A percentile compares a stretch with the other conserved stretches of the same genome.
Evolutionary conservation across 2,888 invertebrate species (phyloP).

Genomic region (Drosophila tanythrix): DNA sequence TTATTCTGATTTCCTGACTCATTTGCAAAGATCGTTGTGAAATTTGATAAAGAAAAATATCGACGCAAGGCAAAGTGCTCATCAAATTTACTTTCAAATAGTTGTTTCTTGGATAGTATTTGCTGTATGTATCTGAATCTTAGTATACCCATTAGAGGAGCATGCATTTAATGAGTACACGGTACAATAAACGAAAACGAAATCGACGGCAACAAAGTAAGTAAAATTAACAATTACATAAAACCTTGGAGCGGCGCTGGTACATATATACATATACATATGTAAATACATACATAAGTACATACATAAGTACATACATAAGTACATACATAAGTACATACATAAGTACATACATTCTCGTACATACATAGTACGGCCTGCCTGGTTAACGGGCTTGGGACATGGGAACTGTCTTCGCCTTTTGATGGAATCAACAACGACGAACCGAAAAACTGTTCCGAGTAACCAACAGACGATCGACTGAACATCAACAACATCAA

Average conservation of each 20-base stretch:
- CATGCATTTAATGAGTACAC: conserved; percentile 9
- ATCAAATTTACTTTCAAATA: not conserved
- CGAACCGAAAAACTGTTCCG: conserved; percentile 16
- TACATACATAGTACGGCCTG: conserved; percentile 6
- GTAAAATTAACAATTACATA: conserved; percentile 63
- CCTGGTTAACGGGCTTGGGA: conserved; percentile 48
- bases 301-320: not conserved
- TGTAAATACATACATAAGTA: not conserved
- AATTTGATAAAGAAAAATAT: not conserved
- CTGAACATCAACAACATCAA: conserved; percentile 1
- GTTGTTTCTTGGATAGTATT: not conserved
- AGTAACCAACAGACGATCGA: conserved; percentile 23
- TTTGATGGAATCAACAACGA: conserved; percentile 33
- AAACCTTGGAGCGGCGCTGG: conserved; percentile 49
- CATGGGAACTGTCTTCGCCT: conserved; percentile 55
- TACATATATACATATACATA: not conserved
- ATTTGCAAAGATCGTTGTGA: not conserved
- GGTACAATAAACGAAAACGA: conserved; percentile 43
- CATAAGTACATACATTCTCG: not conserved
- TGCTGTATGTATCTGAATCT: not conserved
- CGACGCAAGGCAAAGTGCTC: too few species aligned
- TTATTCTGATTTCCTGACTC: not conserved
- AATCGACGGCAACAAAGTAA: conserved; percentile 43
- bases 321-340: not conserved
- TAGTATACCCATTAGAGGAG: not conserved